A percentile compares a stretch with the other conserved stretches of the same genome.
phyloP scores from a whole-genome alignment of 2,113 vertebrate genomes.

The Halichoeres trimaculatus region DNA sequence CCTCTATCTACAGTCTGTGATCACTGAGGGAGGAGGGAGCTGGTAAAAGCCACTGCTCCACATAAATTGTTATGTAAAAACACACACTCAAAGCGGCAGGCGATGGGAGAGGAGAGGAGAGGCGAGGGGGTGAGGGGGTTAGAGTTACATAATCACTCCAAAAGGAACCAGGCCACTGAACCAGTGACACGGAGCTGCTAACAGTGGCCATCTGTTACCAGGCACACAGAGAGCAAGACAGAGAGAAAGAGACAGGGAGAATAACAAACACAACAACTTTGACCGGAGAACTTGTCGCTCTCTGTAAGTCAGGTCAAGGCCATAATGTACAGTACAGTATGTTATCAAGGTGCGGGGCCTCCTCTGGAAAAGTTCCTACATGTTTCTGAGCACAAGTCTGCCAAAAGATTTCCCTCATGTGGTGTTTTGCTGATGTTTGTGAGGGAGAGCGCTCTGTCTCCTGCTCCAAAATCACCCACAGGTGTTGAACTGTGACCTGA shows the following conservation, averaged over 20 bases:
- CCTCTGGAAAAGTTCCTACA: not conserved
- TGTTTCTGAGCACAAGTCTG: not conserved
- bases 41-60: constrained; percentile 29
- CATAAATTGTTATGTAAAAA: constrained; percentile 67
- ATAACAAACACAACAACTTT: constrained; percentile 12
- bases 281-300: constrained; percentile 6
- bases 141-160: constrained; percentile 72
- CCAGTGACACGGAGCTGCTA: constrained; percentile 69
- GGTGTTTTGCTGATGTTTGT: not conserved
- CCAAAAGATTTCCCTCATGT: not conserved
- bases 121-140: constrained; percentile 43
- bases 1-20: constrained; percentile 7
- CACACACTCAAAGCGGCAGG: constrained; percentile 39
- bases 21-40: constrained; percentile 2
- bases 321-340: not conserved
- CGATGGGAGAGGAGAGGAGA: constrained; percentile 26
- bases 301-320: constrained; percentile 7
- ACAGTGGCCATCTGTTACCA: constrained; percentile 72
- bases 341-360: not conserved
- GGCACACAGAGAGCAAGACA: constrained; percentile 7
- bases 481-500: not conserved
- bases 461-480: not conserved
- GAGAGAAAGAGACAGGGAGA: constrained; percentile 6
- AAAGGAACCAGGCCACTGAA: constrained; percentile 76
- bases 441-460: not conserved